Conservation (phyloP, 37 sponge, comb jelly and placozoan species). For the Tethya wilhelma region DNA sequence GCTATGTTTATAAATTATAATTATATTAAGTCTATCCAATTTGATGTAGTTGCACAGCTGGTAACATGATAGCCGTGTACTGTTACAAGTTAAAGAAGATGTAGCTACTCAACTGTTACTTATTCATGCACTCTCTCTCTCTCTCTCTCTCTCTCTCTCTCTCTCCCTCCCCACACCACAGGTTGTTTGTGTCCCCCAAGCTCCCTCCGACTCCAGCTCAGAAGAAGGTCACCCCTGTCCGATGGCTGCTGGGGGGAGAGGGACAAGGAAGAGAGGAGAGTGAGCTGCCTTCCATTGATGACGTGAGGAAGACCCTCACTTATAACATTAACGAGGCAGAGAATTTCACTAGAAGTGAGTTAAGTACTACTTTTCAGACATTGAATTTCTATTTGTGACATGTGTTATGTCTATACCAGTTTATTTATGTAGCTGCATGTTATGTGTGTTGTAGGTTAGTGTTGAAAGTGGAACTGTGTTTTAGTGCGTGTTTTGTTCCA, state of each 20-base stretch:
- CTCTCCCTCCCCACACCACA: no score
- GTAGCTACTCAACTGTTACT: background rate
- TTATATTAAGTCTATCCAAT: background rate
- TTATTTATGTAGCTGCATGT: no score
- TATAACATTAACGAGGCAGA: slow-evolving; percentile 37
- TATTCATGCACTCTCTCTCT: background rate
- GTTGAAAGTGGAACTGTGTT: background rate
- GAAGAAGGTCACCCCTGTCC: slow-evolving; percentile 48
- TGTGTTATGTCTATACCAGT: no score
- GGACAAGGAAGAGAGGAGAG: background rate
- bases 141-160: background rate
- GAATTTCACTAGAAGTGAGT: no score
- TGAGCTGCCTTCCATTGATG: slow-evolving; percentile 45
- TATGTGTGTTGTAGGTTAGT: background rate
- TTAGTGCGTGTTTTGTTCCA: background rate
- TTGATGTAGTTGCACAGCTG: background rate
- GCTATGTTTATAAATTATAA: background rate
- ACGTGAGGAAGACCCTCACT: slow-evolving; percentile 48
- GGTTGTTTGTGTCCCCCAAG: slow-evolving; percentile 65
- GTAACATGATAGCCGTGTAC: background rate
- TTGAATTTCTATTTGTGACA: no score
- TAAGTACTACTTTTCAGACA: no score
- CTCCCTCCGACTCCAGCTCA: slow-evolving; percentile 56
- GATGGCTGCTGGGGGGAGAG: slow-evolving; percentile 62
- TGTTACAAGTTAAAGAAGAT: background rate